These are phyloP conservation scores for Neuroterus valhalla DNA, from an alignment of 1,140 invertebrate genomes.

Conservation along the genomic window DNA sequence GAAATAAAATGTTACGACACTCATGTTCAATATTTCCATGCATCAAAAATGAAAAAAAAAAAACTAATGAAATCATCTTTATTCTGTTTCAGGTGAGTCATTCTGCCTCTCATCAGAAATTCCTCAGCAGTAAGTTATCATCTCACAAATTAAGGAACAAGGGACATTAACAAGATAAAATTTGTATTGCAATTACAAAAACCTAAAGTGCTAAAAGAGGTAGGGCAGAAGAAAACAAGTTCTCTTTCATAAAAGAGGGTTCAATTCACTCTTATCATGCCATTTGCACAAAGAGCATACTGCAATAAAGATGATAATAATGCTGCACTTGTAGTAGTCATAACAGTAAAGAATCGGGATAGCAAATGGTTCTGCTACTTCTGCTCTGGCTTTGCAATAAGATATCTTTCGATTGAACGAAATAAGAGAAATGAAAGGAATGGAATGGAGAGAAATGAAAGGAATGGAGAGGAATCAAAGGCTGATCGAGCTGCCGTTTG, in stretches of 20 bases:
- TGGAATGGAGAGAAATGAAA: conserved; percentile 40
- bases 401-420: conserved; percentile 43
- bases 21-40: too few relatives aligned
- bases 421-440: conserved; percentile 41
- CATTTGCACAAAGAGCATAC: conserved; percentile 16
- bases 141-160: not conserved
- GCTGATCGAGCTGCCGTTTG: conserved; percentile 46
- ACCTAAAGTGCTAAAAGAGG: conserved; percentile 6
- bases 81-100: not conserved
- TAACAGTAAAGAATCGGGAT: conserved; percentile 17
- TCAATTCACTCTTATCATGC: not conserved
- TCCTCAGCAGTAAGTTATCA: too few relatives aligned
- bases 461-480: conserved; percentile 44
- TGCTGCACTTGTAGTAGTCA: conserved; percentile 7
- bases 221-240: not conserved
- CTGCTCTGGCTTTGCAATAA: not conserved
- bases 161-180: not conserved
- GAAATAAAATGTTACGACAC: too few relatives aligned
- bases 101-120: too few relatives aligned
- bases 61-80: not conserved
- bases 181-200: not conserved
- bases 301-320: conserved; percentile 27
- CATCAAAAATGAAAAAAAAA: not conserved
- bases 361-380: not conserved
- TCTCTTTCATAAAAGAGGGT: not conserved